Evolutionary conservation across 2,113 vertebrate genomes (phyloP).

Genomic region (Garra rufa): DNA sequence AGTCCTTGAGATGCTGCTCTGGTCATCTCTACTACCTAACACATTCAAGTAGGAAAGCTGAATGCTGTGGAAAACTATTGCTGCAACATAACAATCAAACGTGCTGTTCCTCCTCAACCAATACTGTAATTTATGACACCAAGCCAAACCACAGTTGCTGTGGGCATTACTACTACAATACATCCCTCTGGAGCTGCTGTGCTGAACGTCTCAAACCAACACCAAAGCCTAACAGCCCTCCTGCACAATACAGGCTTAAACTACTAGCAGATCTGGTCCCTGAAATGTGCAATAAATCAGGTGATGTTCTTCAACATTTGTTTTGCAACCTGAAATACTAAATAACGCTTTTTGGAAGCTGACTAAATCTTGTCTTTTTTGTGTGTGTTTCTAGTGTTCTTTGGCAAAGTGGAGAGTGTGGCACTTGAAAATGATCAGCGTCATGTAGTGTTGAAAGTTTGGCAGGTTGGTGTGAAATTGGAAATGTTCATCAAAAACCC

Average conservation of each 20-base stretch:
- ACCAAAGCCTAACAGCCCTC: background rate
- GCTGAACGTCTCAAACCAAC: slow-evolving; percentile 28
- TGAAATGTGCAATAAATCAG: slow-evolving; percentile 12
- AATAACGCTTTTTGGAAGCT: background rate
- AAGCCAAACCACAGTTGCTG: background rate
- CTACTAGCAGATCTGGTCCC: slow-evolving; percentile 12
- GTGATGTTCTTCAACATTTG: background rate
- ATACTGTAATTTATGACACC: background rate
- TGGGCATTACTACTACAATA: slow-evolving; percentile 46
- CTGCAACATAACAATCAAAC: background rate
- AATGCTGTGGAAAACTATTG: slow-evolving; percentile 43
- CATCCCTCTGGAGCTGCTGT: slow-evolving; percentile 43
- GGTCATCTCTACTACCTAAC: background rate
- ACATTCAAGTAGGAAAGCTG: accelerated
- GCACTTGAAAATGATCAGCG: background rate
- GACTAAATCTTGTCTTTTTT: background rate
- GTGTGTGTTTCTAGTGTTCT: slow-evolving; percentile 36
- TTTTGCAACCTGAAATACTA: background rate
- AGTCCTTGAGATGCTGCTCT: slow-evolving; percentile 29
- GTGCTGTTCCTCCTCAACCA: slow-evolving; percentile 42
- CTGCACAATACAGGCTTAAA: background rate
- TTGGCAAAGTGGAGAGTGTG: slow-evolving; percentile 45
- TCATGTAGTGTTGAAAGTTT: background rate
- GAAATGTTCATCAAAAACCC: background rate
- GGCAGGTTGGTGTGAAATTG: background rate